Evolutionary conservation across 2,797 vertebrate species (phyloP).

Genomic region (Mycteria americana): DNA sequence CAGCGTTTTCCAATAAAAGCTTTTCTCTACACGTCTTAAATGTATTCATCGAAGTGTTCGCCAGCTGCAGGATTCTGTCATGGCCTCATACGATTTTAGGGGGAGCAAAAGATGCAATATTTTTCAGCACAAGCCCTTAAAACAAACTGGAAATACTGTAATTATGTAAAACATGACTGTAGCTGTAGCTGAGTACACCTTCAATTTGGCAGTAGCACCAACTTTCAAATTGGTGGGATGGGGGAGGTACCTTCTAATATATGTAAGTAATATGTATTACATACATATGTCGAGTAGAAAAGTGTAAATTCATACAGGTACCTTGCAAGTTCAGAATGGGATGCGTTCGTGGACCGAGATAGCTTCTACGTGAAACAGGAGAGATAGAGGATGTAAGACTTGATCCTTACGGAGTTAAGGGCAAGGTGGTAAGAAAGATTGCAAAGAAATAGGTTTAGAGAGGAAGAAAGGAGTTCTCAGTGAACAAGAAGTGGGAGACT

Average conservation of each 20-base stretch:
- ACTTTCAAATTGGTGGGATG: neutral
- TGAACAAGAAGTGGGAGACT: neutral
- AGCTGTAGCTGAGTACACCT: neutral
- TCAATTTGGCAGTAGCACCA: neutral
- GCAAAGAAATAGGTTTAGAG: neutral
- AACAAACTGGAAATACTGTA: neutral
- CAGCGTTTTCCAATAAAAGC: neutral
- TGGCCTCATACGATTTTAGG: neutral
- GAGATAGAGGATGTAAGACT: neutral
- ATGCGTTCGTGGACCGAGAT: neutral
- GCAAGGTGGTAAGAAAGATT: neutral
- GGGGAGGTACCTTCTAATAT: neutral
- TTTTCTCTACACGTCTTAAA: neutral
- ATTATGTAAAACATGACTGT: neutral
- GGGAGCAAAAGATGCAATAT: neutral
- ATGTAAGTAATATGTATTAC: no score
- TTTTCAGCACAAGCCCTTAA: neutral
- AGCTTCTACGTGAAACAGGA: neutral
- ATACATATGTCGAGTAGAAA: rapidly evolving
- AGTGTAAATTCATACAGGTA: neutral
- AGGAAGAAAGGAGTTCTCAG: neutral
- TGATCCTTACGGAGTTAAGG: neutral
- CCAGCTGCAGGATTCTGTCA: neutral
- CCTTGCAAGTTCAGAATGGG: neutral
- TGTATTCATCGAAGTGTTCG: neutral